These are phyloP conservation scores for Trachelus troglodyta DNA, from an alignment of 2,888 invertebrate species.

Conservation along the genomic window DNA sequence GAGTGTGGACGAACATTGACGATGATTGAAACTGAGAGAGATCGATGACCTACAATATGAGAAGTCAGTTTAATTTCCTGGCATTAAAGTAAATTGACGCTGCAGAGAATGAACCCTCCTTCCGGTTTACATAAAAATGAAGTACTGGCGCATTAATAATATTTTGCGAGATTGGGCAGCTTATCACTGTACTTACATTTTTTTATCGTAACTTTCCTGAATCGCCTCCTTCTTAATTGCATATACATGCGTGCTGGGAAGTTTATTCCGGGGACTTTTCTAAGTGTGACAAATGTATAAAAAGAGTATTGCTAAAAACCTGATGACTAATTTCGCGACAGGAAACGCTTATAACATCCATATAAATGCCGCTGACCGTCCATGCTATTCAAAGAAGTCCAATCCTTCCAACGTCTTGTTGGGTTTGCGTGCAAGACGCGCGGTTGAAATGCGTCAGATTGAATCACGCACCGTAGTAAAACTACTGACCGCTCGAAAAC, in stretches of 20 bases:
- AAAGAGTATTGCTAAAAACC: neutral
- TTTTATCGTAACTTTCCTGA: neutral
- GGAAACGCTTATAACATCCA: neutral
- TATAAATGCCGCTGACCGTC: neutral
- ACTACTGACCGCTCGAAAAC: slow-evolving; percentile 43
- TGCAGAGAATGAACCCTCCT: neutral
- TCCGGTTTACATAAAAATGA: neutral
- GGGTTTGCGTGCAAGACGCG: slow-evolving; percentile 45
- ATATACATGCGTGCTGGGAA: neutral
- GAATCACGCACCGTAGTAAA: slow-evolving; percentile 43
- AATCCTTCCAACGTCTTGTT: neutral
- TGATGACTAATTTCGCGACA: neutral
- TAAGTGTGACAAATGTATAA: neutral
- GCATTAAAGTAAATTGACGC: slow-evolving; percentile 8
- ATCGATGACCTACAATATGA: slow-evolving; percentile 21
- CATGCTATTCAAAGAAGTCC: neutral
- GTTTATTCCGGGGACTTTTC: neutral
- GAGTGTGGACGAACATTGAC: slow-evolving; percentile 5
- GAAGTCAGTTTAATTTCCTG: slow-evolving; percentile 34
- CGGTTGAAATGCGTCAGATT: slow-evolving; percentile 51
- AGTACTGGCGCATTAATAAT: neutral
- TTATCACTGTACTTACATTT: neutral
- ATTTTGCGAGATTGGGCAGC: neutral
- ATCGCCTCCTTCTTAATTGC: neutral
- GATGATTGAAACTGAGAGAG: slow-evolving; percentile 21